phyloP scores from a whole-genome alignment of 2,888 invertebrate genomes.

The Eretmocerus hayati region DNA sequence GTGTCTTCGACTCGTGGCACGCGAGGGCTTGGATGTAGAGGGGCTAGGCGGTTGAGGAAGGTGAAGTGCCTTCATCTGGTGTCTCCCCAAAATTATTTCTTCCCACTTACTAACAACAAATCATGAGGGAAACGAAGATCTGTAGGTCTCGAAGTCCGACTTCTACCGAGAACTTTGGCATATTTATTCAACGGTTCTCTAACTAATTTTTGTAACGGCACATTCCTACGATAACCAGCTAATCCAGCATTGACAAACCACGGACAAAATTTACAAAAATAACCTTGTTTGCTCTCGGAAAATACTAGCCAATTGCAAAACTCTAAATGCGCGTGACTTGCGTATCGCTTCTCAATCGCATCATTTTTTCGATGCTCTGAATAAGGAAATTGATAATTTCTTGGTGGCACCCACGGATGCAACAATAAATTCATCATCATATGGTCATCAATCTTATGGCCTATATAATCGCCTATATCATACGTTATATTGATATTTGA shows the following conservation, averaged over 20 bases:
- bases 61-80: too few species aligned
- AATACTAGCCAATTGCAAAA: conserved; percentile 1
- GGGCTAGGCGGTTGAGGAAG: too few species aligned
- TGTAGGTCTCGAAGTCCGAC: neutral
- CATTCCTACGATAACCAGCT: conserved; percentile 1
- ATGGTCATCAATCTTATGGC: neutral
- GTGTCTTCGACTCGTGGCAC: too few species aligned
- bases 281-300: conserved; percentile 1
- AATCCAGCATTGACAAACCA: neutral
- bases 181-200: neutral
- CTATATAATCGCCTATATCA: neutral
- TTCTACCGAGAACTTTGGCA: conserved; percentile 1
- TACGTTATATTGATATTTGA: too few species aligned
- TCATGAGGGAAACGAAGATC: too few species aligned
- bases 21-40: too few species aligned
- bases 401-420: conserved; percentile 3
- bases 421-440: neutral
- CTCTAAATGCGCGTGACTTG: neutral
- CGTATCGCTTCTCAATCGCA: conserved; percentile 1
- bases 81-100: too few species aligned
- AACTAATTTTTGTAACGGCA: conserved; percentile 4
- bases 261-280: conserved; percentile 6
- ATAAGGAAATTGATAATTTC: conserved; percentile 3
- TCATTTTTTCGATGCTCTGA: neutral
- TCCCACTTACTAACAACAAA: too few species aligned